A percentile compares a stretch with the other conserved stretches of the same genome.
Evolutionary conservation across 2,888 invertebrate genomes (phyloP).

Genomic region (Acrobasis consociella): DNA sequence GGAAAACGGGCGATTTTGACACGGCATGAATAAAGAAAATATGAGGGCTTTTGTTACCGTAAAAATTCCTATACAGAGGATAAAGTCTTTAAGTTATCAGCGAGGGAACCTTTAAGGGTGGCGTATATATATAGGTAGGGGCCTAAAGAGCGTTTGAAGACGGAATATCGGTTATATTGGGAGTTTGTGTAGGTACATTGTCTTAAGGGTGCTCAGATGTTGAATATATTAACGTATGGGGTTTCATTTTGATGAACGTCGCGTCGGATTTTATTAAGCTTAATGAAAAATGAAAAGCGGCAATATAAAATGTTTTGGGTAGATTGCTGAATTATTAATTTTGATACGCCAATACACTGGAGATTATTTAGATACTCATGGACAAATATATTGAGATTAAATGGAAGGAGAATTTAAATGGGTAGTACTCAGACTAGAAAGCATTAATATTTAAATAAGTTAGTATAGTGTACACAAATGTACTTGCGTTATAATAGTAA

Average conservation of each 20-base stretch:
- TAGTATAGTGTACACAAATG: too few relatives aligned
- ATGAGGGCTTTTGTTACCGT: conserved; percentile 81
- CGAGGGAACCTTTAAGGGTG: conserved; percentile 61
- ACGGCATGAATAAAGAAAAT: conserved; percentile 81
- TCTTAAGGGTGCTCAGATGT: conserved; percentile 64
- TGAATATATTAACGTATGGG: conserved; percentile 71
- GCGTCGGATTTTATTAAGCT: conserved; percentile 52
- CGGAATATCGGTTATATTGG: conserved; percentile 57
- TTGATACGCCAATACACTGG: neutral
- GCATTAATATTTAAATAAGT: too few relatives aligned
- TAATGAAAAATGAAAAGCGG: conserved; percentile 35
- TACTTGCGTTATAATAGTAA: too few relatives aligned
- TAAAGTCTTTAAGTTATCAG: conserved; percentile 82
- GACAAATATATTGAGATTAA: neutral
- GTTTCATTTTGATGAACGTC: conserved; percentile 31
- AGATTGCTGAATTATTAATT: neutral
- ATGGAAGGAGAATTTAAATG: neutral
- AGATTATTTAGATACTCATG: neutral
- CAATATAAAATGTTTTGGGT: conserved; percentile 9
- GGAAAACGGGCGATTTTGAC: conserved; percentile 73
- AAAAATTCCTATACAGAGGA: conserved; percentile 81
- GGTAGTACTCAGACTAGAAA: neutral
- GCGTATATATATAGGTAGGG: conserved; percentile 38
- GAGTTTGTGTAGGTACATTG: conserved; percentile 56
- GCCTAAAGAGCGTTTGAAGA: conserved; percentile 45